Conservation (phyloP, 1,140 invertebrate species). For the Plectrocnemia conspersa region DNA sequence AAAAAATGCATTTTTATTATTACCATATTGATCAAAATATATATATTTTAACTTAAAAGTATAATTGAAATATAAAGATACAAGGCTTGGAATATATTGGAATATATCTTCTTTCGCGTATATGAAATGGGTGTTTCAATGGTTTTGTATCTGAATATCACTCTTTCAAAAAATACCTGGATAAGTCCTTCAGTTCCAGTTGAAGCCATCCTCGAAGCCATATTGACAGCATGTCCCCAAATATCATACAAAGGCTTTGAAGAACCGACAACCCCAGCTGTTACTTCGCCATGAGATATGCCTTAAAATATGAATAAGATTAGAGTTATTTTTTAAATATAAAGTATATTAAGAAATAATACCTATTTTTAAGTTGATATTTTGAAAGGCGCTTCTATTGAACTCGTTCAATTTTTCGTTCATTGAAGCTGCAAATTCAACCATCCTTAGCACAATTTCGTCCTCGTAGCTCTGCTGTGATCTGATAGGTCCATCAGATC, state of each 20-base stretch:
- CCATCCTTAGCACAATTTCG: slow-evolving; percentile 48
- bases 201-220: slow-evolving; percentile 89
- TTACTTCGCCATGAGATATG: slow-evolving; percentile 77
- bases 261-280: slow-evolving; percentile 86
- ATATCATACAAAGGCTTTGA: slow-evolving; percentile 87
- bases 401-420: slow-evolving; percentile 52
- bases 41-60: too few relatives aligned
- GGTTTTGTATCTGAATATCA: too few relatives aligned
- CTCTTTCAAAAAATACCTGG: slow-evolving; percentile 54
- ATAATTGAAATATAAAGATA: neutral
- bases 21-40: too few relatives aligned
- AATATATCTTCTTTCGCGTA: too few relatives aligned
- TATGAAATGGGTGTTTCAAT: too few relatives aligned
- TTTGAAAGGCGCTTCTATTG: slow-evolving; percentile 48
- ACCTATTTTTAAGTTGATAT: slow-evolving; percentile 54
- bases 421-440: slow-evolving; percentile 50
- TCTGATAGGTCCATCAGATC: slow-evolving; percentile 36
- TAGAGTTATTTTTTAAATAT: neutral
- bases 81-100: too few relatives aligned
- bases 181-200: slow-evolving; percentile 74
- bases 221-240: slow-evolving; percentile 93
- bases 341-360: slow-evolving; percentile 10
- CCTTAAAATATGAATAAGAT: slow-evolving; percentile 50
- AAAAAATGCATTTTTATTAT: neutral
- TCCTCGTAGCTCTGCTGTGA: slow-evolving; percentile 40